These are phyloP conservation scores for Sminthurides aquaticus DNA, from an alignment of 2,888 invertebrate genomes.

Conservation along the genomic window DNA sequence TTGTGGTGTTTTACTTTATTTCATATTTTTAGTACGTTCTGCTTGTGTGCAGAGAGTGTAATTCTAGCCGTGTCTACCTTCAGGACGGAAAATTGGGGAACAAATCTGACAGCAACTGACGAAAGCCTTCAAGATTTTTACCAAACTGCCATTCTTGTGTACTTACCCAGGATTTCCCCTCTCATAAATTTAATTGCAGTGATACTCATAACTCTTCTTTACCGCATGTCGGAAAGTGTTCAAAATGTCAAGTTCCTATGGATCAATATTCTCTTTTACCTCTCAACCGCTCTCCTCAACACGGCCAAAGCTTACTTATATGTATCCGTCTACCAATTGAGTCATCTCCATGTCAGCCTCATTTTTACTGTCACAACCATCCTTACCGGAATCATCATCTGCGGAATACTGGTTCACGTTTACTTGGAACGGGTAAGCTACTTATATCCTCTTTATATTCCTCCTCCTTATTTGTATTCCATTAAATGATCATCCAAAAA, in stretches of 20 bases:
- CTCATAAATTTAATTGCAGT: conserved; percentile 15
- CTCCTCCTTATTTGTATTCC: not conserved
- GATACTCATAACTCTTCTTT: conserved; percentile 27
- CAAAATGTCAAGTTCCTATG: conserved; percentile 29
- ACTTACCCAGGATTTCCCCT: not conserved
- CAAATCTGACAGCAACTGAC: too few species aligned
- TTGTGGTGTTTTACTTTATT: conserved; percentile 27
- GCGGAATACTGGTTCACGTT: not conserved
- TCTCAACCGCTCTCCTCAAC: conserved; percentile 24
- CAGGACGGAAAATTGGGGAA: not conserved
- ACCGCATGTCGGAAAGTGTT: conserved; percentile 29
- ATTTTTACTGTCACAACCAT: not conserved
- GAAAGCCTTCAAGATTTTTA: not conserved
- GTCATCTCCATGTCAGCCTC: not conserved
- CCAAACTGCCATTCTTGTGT: not conserved
- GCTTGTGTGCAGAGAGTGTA: conserved; percentile 12
- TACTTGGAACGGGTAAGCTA: not conserved
- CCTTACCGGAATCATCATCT: not conserved
- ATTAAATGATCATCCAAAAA: too few species aligned
- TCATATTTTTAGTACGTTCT: conserved; percentile 10
- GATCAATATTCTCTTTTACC: conserved; percentile 32
- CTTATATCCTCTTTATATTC: not conserved
- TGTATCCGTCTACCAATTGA: conserved; percentile 10
- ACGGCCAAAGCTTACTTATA: conserved; percentile 21
- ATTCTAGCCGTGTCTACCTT: conserved; percentile 7